Conservation (phyloP, 2,113 vertebrate species). For the Maccullochella peelii region DNA sequence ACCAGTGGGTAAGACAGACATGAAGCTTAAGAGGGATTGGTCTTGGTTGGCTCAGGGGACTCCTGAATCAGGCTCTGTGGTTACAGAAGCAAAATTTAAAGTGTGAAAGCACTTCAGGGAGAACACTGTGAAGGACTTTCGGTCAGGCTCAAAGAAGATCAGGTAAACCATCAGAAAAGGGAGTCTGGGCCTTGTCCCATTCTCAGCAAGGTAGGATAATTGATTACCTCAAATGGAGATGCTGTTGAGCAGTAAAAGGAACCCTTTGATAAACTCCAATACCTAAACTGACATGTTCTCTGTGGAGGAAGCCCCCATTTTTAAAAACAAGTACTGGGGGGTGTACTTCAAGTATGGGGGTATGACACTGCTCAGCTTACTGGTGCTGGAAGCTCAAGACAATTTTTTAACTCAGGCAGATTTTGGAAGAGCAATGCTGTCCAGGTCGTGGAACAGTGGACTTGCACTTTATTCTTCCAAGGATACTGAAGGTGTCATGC, state of each 20-base stretch:
- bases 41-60: background rate
- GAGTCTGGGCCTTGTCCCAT: background rate
- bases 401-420: background rate
- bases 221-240: background rate
- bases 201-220: conserved; percentile 10
- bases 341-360: background rate
- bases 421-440: background rate
- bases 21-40: background rate
- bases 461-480: too few species aligned
- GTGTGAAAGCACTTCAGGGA: background rate
- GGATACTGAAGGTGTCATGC: background rate
- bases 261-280: background rate
- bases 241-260: background rate
- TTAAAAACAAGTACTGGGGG: background rate
- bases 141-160: background rate
- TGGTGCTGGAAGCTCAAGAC: background rate
- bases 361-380: background rate
- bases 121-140: conserved; percentile 8
- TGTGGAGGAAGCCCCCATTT: background rate
- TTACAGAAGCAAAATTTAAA: background rate
- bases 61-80: background rate
- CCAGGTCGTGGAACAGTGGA: background rate
- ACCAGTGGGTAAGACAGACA: background rate
- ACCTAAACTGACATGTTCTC: background rate
- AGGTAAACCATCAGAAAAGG: background rate